A percentile compares a stretch with the other conserved stretches of the same genome.
phyloP scores from a whole-genome alignment of 2,797 vertebrate species.

The Astyanax mexicanus region DNA sequence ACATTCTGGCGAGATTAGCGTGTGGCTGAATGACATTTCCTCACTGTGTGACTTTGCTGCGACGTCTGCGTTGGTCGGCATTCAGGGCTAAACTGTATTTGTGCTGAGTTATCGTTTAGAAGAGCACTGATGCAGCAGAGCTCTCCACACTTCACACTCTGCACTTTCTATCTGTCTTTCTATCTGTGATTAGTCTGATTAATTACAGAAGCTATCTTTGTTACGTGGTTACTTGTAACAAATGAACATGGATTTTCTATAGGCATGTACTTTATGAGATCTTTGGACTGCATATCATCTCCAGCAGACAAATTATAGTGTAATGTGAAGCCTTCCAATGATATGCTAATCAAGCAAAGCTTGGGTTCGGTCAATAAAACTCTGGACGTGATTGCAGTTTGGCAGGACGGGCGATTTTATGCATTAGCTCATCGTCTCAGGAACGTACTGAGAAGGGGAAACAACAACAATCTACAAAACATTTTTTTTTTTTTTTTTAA shows the following conservation, averaged over 20 bases:
- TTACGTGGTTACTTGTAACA: neutral
- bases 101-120: slow-evolving; percentile 10
- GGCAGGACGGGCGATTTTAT: neutral
- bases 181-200: slow-evolving; percentile 44
- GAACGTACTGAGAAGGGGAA: neutral
- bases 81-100: neutral
- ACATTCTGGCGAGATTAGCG: neutral
- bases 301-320: slow-evolving; percentile 15
- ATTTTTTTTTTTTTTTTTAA: too few species aligned
- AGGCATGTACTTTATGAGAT: neutral
- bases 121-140: neutral
- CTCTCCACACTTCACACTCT: too few species aligned
- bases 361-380: slow-evolving; percentile 52
- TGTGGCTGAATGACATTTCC: neutral
- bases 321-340: slow-evolving; percentile 3
- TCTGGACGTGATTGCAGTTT: neutral
- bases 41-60: neutral
- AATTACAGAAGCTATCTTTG: slow-evolving; percentile 4
- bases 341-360: slow-evolving; percentile 66
- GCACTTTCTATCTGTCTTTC: too few species aligned
- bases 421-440: too few species aligned
- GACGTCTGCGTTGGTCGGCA: too few species aligned
- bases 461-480: too few species aligned
- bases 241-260: slow-evolving; percentile 1
- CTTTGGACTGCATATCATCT: slow-evolving; percentile 32